Base-by-base conservation (phyloP, 2,113 vertebrate genomes). In the Lynx canadensis region DNA sequence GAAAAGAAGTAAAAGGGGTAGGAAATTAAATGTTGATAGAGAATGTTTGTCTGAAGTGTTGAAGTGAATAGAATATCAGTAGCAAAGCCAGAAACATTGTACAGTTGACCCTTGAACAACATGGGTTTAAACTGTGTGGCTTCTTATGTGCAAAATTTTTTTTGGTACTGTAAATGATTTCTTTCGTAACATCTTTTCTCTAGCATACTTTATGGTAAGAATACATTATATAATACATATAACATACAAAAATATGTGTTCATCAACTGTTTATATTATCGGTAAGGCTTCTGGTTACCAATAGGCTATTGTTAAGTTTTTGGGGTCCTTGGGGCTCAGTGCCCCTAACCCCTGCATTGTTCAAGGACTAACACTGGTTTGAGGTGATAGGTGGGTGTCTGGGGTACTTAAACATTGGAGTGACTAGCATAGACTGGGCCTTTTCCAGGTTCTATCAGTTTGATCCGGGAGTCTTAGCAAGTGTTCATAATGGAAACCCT, bases 381-480 rank as follows among this genome's bases (percentile, higher is more conserved):
- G 31, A 87, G n/a, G 27, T 84, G 78, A 66, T 96, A 81, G 80
- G 92, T 95, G 90, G 60, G 76, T 89, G 41, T 89, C 82, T 92
- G 63, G 63, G 79, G 19, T 48, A 80, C 76, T 96, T 90, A 89
- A 66, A 71, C 33, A 45, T 31, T 88, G 55, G 25, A 41, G 14
- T 92, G 31, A 81, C 25, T 38, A 29, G 7, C 48, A 5, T 41
- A 93, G 55, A 68, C 33, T 66, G 23, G 6, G 41, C 50, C 52
- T 93, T 95, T 92, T 89, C 91, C 71, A 91, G 66, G 3, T 85
- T 78, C 63, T 9, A 14, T 87, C 19, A 60, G 74, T 89, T 79
- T 96, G 74, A 93, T 97, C 82, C 88, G 60, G 12, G 36, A 84
- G 65, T 94, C 16, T 41, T 92, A 66, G 31, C 27, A 60, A 68